These are phyloP conservation scores for Lycocerus yunnanus DNA, from an alignment of 2,888 invertebrate species.

Conservation along the genomic window DNA sequence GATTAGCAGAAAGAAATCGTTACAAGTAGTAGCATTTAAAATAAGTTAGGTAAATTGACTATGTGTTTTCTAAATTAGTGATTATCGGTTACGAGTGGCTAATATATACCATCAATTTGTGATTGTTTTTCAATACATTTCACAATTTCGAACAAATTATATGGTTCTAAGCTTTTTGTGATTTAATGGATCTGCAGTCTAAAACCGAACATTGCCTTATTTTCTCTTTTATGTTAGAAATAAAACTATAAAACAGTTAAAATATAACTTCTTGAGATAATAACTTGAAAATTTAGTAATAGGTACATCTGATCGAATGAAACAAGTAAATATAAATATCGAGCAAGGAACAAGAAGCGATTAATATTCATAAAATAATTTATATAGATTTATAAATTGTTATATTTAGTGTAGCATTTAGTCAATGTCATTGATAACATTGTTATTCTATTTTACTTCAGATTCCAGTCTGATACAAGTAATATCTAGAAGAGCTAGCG, in stretches of 20 bases:
- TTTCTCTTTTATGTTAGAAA: conserved; percentile 1
- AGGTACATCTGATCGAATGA: not conserved
- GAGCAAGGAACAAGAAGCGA: not conserved
- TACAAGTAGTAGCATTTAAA: not conserved
- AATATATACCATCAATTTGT: conserved; percentile 2
- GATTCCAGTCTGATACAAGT: conserved; percentile 28
- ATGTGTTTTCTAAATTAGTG: conserved; percentile 3
- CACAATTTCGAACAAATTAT: conserved; percentile 5
- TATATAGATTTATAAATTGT: conserved; percentile 6
- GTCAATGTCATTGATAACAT: conserved; percentile 28
- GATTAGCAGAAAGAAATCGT: not conserved
- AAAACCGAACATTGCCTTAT: conserved; percentile 1
- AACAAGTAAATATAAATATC: not conserved
- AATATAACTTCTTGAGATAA: not conserved
- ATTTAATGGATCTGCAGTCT: conserved; percentile 4
- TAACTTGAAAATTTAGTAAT: not conserved
- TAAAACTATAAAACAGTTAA: not conserved
- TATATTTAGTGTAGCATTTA: conserved; percentile 15
- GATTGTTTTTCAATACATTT: conserved; percentile 4
- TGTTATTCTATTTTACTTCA: conserved; percentile 28
- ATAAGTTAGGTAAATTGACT: not conserved
- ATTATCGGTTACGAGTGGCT: conserved; percentile 4
- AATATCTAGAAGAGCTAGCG: conserved; percentile 25
- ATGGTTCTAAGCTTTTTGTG: conserved; percentile 5
- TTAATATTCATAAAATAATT: not conserved